A percentile compares a stretch with the other conserved stretches of the same genome.
Evolutionary conservation across 2,888 invertebrate species (phyloP).

Genomic region (Brachyopa scutellaris): DNA sequence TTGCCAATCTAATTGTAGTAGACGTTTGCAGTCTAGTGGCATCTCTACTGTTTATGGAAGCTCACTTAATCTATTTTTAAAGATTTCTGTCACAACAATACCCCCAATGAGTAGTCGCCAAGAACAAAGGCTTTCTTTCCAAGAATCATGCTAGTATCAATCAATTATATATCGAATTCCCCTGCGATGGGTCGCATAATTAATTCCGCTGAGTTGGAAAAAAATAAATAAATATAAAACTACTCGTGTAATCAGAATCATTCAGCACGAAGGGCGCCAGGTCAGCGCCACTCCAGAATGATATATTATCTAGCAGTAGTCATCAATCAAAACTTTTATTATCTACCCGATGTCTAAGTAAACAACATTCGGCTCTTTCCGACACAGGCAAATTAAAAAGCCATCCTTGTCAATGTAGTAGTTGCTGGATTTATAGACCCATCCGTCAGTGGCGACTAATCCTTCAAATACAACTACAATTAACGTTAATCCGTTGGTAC

Average conservation of each 20-base stretch:
- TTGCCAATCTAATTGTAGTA: no score
- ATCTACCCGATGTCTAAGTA: slow-evolving; percentile 56
- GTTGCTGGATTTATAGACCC: not conserved
- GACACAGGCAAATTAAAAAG: slow-evolving; percentile 10
- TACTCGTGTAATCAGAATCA: not conserved
- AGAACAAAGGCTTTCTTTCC: not conserved
- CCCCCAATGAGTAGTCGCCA: not conserved
- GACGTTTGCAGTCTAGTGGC: no score
- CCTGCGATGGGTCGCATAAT: slow-evolving; percentile 37
- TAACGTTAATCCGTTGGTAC: slow-evolving; percentile 15
- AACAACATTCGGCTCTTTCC: slow-evolving; percentile 35
- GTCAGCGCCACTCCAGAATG: slow-evolving; percentile 49
- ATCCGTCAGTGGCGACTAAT: slow-evolving; percentile 37
- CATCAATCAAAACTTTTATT: slow-evolving; percentile 61
- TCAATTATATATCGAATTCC: slow-evolving; percentile 27
- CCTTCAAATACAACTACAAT: slow-evolving; percentile 19
- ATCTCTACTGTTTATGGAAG: no score
- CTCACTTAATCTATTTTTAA: no score
- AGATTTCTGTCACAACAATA: not conserved
- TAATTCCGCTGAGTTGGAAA: slow-evolving; percentile 19
- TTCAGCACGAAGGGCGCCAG: slow-evolving; percentile 15
- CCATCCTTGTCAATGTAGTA: slow-evolving; percentile 2
- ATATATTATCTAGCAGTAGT: slow-evolving; percentile 41
- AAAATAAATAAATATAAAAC: not conserved
- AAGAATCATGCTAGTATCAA: no score